A percentile compares a stretch with the other conserved stretches of the same genome.
These are phyloP conservation scores for Thereva unica DNA, from an alignment of 2,888 invertebrate species.

Conservation along the genomic window DNA sequence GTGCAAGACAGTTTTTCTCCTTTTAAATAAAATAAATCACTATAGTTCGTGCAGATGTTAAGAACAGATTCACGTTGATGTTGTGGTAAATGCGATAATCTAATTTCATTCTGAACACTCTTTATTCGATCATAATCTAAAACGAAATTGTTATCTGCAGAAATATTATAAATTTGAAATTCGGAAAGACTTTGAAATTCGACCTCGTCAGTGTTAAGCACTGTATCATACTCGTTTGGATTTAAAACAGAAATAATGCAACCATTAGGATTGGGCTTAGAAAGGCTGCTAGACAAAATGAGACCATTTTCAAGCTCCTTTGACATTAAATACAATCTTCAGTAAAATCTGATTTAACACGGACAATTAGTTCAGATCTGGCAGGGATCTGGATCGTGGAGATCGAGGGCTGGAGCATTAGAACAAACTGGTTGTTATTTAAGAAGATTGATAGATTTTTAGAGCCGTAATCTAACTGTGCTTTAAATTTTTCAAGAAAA, in stretches of 20 bases:
- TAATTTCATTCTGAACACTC: conserved; percentile 25
- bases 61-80: conserved; percentile 46
- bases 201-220: conserved; percentile 6
- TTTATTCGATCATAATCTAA: conserved; percentile 8
- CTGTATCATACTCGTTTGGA: conserved; percentile 2
- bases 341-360: conserved; percentile 2
- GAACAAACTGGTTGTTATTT: background rate
- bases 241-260: conserved; percentile 13
- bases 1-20: conserved; percentile 17
- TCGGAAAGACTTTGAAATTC: background rate
- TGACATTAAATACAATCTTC: conserved; percentile 1
- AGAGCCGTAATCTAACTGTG: background rate
- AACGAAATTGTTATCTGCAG: background rate
- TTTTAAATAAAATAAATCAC: conserved; percentile 46
- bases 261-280: background rate
- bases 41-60: conserved; percentile 45
- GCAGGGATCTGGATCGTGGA: background rate
- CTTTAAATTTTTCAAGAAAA: background rate
- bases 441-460: background rate
- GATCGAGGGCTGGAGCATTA: background rate
- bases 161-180: conserved; percentile 18
- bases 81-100: conserved; percentile 43
- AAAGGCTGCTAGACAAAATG: conserved; percentile 5
- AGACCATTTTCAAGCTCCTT: conserved; percentile 6
- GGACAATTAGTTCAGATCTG: conserved; percentile 2